Conservation (phyloP, 2,888 invertebrate genomes). For the Punctoribates punctum region DNA sequence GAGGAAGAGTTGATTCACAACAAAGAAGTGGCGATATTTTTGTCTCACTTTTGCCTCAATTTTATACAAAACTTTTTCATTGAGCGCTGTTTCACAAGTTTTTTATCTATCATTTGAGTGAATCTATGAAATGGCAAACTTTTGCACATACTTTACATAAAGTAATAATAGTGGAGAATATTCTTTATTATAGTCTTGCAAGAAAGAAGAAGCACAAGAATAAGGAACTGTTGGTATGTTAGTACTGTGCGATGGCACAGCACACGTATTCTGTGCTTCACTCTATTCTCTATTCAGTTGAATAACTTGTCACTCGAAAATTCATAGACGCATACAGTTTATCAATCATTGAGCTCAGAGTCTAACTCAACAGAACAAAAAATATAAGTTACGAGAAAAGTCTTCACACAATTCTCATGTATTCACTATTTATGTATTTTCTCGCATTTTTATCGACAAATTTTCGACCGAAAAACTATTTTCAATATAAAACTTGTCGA, state of each 20-base stretch:
- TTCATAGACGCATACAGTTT: constrained; percentile 28
- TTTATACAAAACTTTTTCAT: too few relatives aligned
- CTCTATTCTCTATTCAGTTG: constrained; percentile 12
- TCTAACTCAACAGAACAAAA: constrained; percentile 6
- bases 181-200: constrained; percentile 18
- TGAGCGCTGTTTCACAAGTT: too few relatives aligned
- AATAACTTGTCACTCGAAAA: constrained; percentile 28
- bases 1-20: too few relatives aligned
- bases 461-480: too few relatives aligned
- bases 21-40: too few relatives aligned
- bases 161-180: constrained; percentile 15
- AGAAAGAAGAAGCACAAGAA: background rate
- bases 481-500: background rate
- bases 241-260: too few relatives aligned
- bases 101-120: background rate
- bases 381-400: background rate
- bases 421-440: background rate
- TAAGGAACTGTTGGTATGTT: too few relatives aligned
- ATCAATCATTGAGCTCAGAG: constrained; percentile 16
- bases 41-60: too few relatives aligned
- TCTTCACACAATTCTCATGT: background rate
- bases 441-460: background rate
- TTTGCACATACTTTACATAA: constrained; percentile 31
- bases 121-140: constrained; percentile 28
- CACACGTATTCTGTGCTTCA: too few relatives aligned